Conservation (phyloP, 1,140 invertebrate genomes). For the Brachionus asplanchnoidis region DNA sequence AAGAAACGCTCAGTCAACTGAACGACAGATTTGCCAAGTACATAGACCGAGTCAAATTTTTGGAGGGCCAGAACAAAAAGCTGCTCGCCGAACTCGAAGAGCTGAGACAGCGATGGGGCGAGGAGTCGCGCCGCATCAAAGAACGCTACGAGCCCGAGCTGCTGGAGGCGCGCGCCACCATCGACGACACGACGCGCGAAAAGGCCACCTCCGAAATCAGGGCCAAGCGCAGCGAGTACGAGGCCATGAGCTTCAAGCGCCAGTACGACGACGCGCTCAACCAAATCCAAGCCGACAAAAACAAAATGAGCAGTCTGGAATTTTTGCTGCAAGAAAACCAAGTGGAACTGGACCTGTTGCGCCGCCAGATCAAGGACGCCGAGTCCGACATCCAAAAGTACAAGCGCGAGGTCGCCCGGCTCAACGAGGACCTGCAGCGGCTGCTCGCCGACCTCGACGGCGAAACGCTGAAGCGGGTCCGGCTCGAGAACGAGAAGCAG, state of each 20-base stretch:
- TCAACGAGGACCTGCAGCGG: constrained; percentile 45
- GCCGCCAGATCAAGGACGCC: constrained; percentile 22
- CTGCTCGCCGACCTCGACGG: constrained; percentile 54
- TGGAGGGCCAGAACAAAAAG: constrained; percentile 40
- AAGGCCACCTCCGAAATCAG: constrained; percentile 40
- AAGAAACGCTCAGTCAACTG: constrained; percentile 19
- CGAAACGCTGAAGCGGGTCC: constrained; percentile 54
- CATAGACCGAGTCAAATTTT: constrained; percentile 34
- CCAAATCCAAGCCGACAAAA: constrained; percentile 2
- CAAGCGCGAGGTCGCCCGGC: constrained; percentile 40
- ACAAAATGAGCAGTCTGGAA: constrained; percentile 24
- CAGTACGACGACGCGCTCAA: constrained; percentile 19
- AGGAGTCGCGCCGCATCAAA: background rate
- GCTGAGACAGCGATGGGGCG: constrained; percentile 26
- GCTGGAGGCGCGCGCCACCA: background rate
- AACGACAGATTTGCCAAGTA: constrained; percentile 42
- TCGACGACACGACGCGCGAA: constrained; percentile 29
- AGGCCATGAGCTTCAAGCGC: constrained; percentile 21
- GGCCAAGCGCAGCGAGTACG: constrained; percentile 40
- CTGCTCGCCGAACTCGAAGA: constrained; percentile 24
- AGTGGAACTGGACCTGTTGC: constrained; percentile 15
- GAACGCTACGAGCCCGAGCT: constrained; percentile 27
- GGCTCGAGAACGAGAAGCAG: constrained; percentile 58
- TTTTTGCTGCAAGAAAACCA: constrained; percentile 30
- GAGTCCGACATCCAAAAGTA: constrained; percentile 34